Evolutionary conservation across 35 echinoderm and acorn worm species (phyloP), one percentile per base, ranked within the genome.

Genomic region (Holothuria glaberrima): DNA sequence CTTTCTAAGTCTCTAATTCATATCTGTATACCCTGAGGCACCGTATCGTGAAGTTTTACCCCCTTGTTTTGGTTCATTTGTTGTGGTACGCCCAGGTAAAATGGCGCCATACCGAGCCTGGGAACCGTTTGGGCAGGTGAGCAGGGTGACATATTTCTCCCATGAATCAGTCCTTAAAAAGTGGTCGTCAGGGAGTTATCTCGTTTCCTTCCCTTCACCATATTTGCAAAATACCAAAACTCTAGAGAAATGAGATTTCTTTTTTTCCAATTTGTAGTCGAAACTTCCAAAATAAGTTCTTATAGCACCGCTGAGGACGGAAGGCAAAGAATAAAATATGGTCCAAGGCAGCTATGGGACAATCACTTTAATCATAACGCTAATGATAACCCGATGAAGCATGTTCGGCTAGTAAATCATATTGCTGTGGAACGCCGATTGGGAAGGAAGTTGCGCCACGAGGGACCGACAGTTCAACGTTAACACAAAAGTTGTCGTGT

Each of bases 371-470:
- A 84, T 84, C 80, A 84, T 29, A 61, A 38, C 48, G 30, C 80
- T 84, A 84, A 84, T 84, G 80, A 61, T 84, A 84, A 61, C 56
- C 56, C 80, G 80, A 84, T 84, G 80, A 63, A 84, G 80, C 80
- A 84, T 84, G 80, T 84, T 58, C 46, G 4, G 25, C 54, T 61
- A 21, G 80, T 84, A 84, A 84, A 84, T 84, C 80, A 84, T 26
- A 84, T 46, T 58, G 52, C 80, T 84, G 80, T 84, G 80, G 80
- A 33, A 84, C 80, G 80, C 80, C 46, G 46, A 63, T 19, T 58
- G 80, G 80, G 80, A 84, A 84, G 57, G 25, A 84, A 84, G 52
- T 84, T 18, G 33, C 14, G 80, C 57, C 80, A 63, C 80, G 52
- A 58, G 80, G 80, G 80, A 84, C 73, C 20, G 21, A 22, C 80